Evolutionary conservation across 2,797 vertebrate genomes (phyloP), one percentile per base, ranked within the genome.

Genomic region (Melanotaenia trifasciata): DNA sequence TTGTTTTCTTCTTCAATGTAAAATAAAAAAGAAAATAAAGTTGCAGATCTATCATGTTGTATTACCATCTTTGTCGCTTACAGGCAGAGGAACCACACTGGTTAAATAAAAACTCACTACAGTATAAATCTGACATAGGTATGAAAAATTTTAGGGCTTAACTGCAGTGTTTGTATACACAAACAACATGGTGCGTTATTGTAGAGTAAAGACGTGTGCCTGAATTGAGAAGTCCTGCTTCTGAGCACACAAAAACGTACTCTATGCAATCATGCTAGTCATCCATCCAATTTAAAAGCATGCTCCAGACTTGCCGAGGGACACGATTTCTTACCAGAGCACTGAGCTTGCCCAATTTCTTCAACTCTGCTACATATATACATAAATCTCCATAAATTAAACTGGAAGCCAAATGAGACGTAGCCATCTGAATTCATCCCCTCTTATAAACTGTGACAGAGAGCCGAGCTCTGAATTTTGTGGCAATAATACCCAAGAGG

Each of bases 371-470:
- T 63, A 74, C 80, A 86, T 87, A 87, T 74, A 88, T 85, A 79
- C 85, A 92, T 88, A 87, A 64, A 90, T 93, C 73, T 87, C 77
- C 90, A 91, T 91, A 85, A 87, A 91, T 93, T 90, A 91, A 89
- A 89, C 78, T 74, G 67, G 70, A 56, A 88, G 82, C 83, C 83
- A 89, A 90, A 84, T 83, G 81, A 88, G 82, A 86, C 38, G 60
- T 74, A 79, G 38, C 75, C 80, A 83, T 92, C 80, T 81, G 82
- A 87, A 85, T 88, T 80, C 83, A 84, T 84, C 84, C 85, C 62
- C 50, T 70, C 84, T 84, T 81, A 81, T 80, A 76, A 86, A 84
- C 66, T 80, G 80, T 84, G 88, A 86, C 86, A 80, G 76, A 76
- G 76, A 81, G 65, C 75, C 75, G 80, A 83, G 78, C 81, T 80